Evolutionary conservation across 2,888 invertebrate species (phyloP), one percentile per base, ranked within the genome.

Genomic region (Drosophila nigricruria): DNA sequence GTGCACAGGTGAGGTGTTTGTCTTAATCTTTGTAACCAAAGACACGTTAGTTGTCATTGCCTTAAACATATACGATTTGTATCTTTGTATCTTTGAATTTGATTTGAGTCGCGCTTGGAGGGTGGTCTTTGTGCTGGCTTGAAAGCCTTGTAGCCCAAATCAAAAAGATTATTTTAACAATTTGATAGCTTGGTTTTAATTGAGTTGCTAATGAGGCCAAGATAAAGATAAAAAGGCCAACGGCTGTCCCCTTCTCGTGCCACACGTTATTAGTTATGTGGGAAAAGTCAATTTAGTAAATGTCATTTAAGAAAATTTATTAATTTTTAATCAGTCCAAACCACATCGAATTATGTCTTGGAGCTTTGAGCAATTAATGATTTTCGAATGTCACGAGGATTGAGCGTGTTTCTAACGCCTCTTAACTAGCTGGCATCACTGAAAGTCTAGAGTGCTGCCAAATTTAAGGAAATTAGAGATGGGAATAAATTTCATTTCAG

Each of bases 1-100:
- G 18, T 23, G n/a, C 23, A 52, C 6, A 32, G 30, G 30, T 6
- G 73, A 89, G 81, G 87, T 89, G 89, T 87, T 72, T 68, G 84
- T 52, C 60, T 54, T 80, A 65, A 73, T 68, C 36, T 36, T 23
- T 32, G 38, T 43, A 67, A 59, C 63, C 68, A 53, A 56, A 76
- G 68, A 58, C 74, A 73, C 71, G 68, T 67, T 66, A 65, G 67
- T 70, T 85, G 72, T 57, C 69, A 82, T 72, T 72, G 69, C 63
- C 45, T 61, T 82, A 73, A 64, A 43, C 67, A 68, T 62, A 77
- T 70, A 45, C 76, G 69, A 66, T 64, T 65, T 73, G 64, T 77
- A 67, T 69, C 50, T 77, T 45, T 50, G 38, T 12, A 54, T 60
- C 42, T 59, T 57, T 14, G 16, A 5, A 38, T 43, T 32, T 56